Evolutionary conservation across 2,113 vertebrate genomes (phyloP), one percentile per base, ranked within the genome.

Genomic region (Gasterosteus aculeatus): DNA sequence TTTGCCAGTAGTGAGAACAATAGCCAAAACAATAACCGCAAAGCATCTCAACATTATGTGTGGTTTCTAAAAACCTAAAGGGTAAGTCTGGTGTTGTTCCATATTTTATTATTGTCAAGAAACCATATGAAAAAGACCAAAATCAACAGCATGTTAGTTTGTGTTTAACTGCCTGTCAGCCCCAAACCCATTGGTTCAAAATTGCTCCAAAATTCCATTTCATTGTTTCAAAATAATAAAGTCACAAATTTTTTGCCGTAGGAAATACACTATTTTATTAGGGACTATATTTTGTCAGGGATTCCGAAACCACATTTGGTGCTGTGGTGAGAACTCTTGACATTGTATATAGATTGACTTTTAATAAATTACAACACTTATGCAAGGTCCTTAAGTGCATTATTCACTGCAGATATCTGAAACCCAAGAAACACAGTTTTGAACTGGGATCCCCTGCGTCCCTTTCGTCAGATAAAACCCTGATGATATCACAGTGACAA

Each of bases 31-130:
- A 59, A 64, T 59, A 14, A 67, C 49, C 41, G 41, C 59, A 74
- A 68, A 80, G 60, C 31, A 22, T 73, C 18, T 69, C 5, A 60
- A 65, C 7, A 11, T 41, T 11, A 42, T 38, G 26, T 38, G 19
- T 47, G 14, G 51, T 31, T 35, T 31, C 58, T 44, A n/a, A 9
- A 54, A 35, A 22, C 22, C 0, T 29, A 54, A 62, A 80, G 66
- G 62, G 62, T 6, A 14, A 35, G 26, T 42, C 0, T 38, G 60
- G 12, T 39, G 33, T 29, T 33, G 7, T 2, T 69, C 12, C 56
- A 18, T 15, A 2, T 15, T 16, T 65, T 51, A 42, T 69, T 47
- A 38, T 6, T 41, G 67, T 63, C 77, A 77, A 33, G 80, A 81
- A 69, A 66, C 39, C 54, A 16, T 39, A 64, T 14, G 10, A 66